Evolutionary conservation across 2,113 vertebrate species (phyloP).

Genomic region (Brachyhypopomus occidentalis): DNA sequence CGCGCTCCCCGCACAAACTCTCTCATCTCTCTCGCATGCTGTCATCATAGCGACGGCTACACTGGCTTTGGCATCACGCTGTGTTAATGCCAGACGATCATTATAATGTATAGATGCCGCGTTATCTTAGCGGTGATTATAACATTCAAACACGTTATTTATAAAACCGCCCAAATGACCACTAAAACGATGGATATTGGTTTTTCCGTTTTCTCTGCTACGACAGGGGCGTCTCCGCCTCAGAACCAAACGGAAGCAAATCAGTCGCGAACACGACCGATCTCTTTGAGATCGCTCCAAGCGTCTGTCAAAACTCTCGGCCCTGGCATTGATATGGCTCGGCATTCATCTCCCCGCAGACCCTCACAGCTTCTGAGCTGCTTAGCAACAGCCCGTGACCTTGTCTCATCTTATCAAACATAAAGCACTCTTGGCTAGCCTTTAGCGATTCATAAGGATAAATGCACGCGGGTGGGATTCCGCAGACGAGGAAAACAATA

Average conservation of each 20-base stretch:
- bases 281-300: slow-evolving; percentile 33
- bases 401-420: slow-evolving; percentile 56
- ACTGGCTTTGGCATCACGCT: background rate
- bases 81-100: background rate
- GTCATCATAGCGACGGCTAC: slow-evolving; percentile 2
- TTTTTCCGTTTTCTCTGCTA: background rate
- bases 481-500: background rate
- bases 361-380: slow-evolving; percentile 28
- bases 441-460: slow-evolving; percentile 17
- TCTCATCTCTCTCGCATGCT: slow-evolving; percentile 2
- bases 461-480: slow-evolving; percentile 1
- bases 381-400: slow-evolving; percentile 52
- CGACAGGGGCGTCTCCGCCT: slow-evolving; percentile 5
- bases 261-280: background rate
- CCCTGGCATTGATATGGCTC: slow-evolving; percentile 25
- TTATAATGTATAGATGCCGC: background rate
- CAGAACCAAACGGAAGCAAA: slow-evolving; percentile 20
- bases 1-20: background rate
- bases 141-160: background rate
- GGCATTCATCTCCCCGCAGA: slow-evolving; percentile 25
- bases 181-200: background rate
- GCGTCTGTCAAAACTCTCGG: slow-evolving; percentile 32
- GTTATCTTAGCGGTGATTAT: background rate
- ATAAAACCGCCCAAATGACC: background rate
- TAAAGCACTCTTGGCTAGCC: slow-evolving; percentile 44